phyloP scores from a whole-genome alignment of 2,797 vertebrate species.

The Oryzias dopingdopingensis region DNA sequence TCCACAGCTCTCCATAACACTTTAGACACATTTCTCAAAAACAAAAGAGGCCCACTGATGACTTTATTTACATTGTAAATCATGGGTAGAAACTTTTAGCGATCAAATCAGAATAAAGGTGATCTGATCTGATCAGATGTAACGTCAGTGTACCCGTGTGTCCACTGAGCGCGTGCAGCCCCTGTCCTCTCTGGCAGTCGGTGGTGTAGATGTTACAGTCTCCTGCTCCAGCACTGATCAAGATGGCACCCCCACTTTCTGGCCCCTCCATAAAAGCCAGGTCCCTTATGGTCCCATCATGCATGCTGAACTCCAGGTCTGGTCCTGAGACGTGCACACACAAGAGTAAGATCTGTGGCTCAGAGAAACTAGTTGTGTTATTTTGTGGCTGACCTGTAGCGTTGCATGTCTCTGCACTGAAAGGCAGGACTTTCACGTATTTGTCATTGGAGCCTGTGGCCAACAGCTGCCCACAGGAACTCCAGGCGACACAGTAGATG shows the following conservation, averaged over 20 bases:
- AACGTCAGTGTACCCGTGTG: constrained; percentile 83
- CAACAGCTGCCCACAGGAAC: constrained; percentile 93
- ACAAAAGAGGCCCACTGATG: no score
- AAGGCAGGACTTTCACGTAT: constrained; percentile 96
- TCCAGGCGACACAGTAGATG: constrained; percentile 99
- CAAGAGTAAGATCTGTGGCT: not conserved
- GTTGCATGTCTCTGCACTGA: constrained; percentile 94
- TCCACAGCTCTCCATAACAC: no score
- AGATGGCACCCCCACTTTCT: constrained; percentile 93
- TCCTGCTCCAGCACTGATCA: constrained; percentile 97
- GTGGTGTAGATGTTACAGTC: constrained; percentile 99
- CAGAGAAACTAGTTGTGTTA: not conserved
- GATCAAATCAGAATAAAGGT: no score
- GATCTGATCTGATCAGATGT: no score
- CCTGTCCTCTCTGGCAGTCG: constrained; percentile 95
- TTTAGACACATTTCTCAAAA: no score
- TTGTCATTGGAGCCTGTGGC: constrained; percentile 99
- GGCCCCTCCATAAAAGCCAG: constrained; percentile 98
- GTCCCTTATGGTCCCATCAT: constrained; percentile 97
- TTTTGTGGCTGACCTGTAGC: constrained; percentile 84
- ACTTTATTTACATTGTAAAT: no score
- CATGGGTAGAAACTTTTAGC: no score
- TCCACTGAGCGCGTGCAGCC: constrained; percentile 94
- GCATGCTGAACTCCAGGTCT: constrained; percentile 99
- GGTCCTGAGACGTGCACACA: constrained; percentile 77